A percentile compares a stretch with the other conserved stretches of the same genome.
Conservation (phyloP, 2,113 vertebrate species). For the Sus scrofa region DNA sequence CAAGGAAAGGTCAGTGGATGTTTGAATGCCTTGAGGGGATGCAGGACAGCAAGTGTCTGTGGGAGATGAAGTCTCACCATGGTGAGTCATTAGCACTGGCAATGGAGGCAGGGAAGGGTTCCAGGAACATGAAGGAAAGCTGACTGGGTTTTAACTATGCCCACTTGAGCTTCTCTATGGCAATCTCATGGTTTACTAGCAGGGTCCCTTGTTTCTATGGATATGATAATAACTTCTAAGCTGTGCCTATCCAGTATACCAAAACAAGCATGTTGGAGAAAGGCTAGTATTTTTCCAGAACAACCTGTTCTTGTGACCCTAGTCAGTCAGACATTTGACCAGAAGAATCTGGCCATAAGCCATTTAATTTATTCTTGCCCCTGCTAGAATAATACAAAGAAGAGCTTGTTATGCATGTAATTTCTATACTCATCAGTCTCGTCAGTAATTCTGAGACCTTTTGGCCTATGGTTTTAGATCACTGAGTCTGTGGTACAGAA, state of each 20-base stretch:
- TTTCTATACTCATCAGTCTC: neutral
- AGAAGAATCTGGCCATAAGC: slow-evolving; percentile 49
- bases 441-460: neutral
- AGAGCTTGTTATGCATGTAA: slow-evolving; percentile 6
- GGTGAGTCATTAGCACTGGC: neutral
- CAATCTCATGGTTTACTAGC: neutral
- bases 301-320: neutral
- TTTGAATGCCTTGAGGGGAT: neutral
- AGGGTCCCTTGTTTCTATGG: neutral
- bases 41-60: neutral
- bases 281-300: slow-evolving; percentile 42
- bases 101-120: neutral
- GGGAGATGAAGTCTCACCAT: neutral
- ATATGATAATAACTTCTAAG: neutral
- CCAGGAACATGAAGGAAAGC: neutral
- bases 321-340: slow-evolving; percentile 16
- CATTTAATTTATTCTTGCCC: slow-evolving; percentile 26
- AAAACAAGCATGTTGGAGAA: slow-evolving; percentile 31
- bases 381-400: slow-evolving; percentile 34
- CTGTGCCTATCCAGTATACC: neutral
- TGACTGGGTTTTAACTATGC: neutral
- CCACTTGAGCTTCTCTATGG: neutral
- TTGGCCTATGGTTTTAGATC: neutral
- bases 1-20: neutral
- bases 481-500: neutral